A percentile compares a stretch with the other conserved stretches of the same genome.
Evolutionary conservation across 2,113 vertebrate species (phyloP).

Genomic region (Carettochelys insculpta): DNA sequence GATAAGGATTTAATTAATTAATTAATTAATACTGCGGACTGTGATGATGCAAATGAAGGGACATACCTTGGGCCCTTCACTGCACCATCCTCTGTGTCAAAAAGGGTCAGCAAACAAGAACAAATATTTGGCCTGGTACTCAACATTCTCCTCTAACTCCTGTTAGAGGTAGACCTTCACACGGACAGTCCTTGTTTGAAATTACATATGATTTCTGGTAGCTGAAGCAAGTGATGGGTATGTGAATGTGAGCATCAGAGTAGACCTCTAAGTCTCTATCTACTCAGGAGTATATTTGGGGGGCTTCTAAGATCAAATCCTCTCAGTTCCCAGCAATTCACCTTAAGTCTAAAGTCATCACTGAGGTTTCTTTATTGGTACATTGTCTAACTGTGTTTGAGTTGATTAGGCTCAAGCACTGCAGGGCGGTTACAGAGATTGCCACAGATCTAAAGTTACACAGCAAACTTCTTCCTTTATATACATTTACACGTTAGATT

Average conservation of each 20-base stretch:
- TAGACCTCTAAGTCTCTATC: not conserved
- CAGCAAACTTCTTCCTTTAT: not conserved
- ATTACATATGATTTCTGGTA: not conserved
- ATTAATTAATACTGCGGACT: not conserved
- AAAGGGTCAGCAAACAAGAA: not conserved
- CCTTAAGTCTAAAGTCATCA: not conserved
- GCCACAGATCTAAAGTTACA: too few relatives aligned
- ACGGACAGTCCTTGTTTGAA: not conserved
- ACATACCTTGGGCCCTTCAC: not conserved
- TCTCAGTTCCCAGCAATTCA: not conserved
- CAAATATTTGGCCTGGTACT: not conserved
- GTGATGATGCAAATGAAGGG: not conserved
- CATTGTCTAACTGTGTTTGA: not conserved
- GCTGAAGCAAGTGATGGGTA: not conserved
- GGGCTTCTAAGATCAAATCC: not conserved
- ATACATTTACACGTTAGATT: not conserved
- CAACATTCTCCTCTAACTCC: not conserved
- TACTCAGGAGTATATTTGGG: not conserved
- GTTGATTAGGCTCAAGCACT: not conserved
- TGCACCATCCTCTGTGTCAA: fast-evolving
- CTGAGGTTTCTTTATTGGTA: not conserved
- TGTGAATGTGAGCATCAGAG: not conserved
- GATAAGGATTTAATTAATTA: not conserved
- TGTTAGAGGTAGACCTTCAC: not conserved
- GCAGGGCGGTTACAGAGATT: not conserved